Evolutionary conservation across 2,797 vertebrate species (phyloP).

Genomic region (Phalanger gymnotis): DNA sequence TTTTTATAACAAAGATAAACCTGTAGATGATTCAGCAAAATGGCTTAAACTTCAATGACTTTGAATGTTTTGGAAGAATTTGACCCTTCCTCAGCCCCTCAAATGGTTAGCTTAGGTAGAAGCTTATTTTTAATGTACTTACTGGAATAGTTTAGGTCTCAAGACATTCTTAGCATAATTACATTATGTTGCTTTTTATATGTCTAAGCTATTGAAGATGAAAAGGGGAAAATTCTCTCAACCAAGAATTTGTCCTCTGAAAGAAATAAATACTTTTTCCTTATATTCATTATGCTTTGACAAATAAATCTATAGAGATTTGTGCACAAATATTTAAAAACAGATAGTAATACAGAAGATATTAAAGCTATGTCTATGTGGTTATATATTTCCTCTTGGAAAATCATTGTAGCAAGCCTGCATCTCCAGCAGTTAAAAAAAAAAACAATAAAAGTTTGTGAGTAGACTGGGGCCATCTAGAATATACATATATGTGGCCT

Average conservation of each 20-base stretch:
- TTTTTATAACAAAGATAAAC: constrained; percentile 50
- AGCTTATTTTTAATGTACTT: constrained; percentile 20
- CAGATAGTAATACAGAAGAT: not conserved
- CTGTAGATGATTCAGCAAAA: not conserved
- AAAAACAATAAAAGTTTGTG: constrained; percentile 58
- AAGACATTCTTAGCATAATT: not conserved
- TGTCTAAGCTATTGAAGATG: not conserved
- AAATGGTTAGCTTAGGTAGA: not conserved
- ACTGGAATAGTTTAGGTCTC: not conserved
- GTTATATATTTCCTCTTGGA: constrained; percentile 45
- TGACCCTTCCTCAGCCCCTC: not conserved
- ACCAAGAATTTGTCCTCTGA: not conserved
- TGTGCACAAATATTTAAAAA: not conserved
- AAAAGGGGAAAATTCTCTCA: not conserved
- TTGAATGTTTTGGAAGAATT: constrained; percentile 44
- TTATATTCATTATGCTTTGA: not conserved
- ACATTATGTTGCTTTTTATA: not conserved
- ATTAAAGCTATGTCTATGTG: not conserved
- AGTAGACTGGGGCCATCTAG: constrained; percentile 17
- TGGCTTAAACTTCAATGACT: constrained; percentile 51
- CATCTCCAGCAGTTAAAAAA: constrained; percentile 29
- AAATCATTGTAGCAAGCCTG: constrained; percentile 26
- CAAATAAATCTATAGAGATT: not conserved
- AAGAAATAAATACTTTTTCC: not conserved
- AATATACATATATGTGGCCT: not conserved